Conservation (phyloP, 92 coral and sea anemone species). For the Epizoanthus illoricatus region DNA sequence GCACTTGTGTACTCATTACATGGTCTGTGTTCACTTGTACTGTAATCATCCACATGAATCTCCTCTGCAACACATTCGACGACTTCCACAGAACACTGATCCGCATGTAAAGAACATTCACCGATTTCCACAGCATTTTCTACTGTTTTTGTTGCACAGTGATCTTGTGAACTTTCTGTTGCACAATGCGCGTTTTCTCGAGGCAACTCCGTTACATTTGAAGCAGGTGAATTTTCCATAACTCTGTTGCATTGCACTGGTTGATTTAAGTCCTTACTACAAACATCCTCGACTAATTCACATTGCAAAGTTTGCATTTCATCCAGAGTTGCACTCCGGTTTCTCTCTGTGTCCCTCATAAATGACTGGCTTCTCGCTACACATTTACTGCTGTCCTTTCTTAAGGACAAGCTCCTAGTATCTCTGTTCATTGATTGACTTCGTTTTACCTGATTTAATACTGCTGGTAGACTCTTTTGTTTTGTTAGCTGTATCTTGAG, state of each 20-base stretch:
- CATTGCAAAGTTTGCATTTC: slow-evolving; percentile 30
- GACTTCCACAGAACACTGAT: slow-evolving; percentile 17
- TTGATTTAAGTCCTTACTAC: not conserved
- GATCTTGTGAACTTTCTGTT: not conserved
- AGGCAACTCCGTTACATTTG: not conserved
- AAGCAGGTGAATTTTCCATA: not conserved
- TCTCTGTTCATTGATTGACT: slow-evolving; percentile 15
- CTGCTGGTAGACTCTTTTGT: slow-evolving; percentile 35
- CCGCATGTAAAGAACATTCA: too few relatives aligned
- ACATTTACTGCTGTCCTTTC: not conserved
- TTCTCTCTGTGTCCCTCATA: slow-evolving; percentile 18
- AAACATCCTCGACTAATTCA: slow-evolving; percentile 24
- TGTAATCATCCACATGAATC: not conserved
- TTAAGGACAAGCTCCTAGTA: slow-evolving; percentile 4
- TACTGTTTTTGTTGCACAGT: not conserved
- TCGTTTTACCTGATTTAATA: slow-evolving; percentile 34
- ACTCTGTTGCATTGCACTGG: not conserved
- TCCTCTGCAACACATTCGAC: slow-evolving; percentile 26
- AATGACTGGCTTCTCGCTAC: slow-evolving; percentile 22
- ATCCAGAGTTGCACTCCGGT: slow-evolving; percentile 8
- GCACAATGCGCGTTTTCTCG: not conserved
- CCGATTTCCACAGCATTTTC: slow-evolving; percentile 1
- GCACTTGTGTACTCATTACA: not conserved
- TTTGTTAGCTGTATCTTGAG: slow-evolving; percentile 13
- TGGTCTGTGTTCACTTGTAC: not conserved